Evolutionary conservation across 1,140 invertebrate genomes (phyloP), one percentile per base, ranked within the genome.

Genomic region (Atta texana): DNA sequence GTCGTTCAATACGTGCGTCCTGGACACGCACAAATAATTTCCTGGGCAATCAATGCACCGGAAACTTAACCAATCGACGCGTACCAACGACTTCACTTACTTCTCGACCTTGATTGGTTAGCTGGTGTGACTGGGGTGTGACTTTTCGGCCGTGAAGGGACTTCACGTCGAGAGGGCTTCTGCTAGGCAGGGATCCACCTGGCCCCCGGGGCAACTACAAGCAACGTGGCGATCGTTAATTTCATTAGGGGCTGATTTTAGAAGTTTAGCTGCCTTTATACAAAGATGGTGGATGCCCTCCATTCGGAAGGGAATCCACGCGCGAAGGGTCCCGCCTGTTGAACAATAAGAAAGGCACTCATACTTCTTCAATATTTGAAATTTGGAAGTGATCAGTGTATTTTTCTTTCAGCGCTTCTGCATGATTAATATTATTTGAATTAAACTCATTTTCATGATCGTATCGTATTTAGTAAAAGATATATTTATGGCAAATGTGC

Each of bases 31-130:
- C 92, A 92, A 68, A 69, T 69, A 69, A 93, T 93, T 93, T 93
- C 92, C 92, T 92, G 90, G 88, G 89, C 88, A 93, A 93, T 93
- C 92, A 92, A 90, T 86, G 78, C 87, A 80, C 92, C 92, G 92
- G 92, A 93, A 92, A 89, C 91, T 85, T 86, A 87, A 91, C 90
- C 92, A 92, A 93, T 93, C 90, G 91, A 21, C 87, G 75, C 53
- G 81, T 71, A 88, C 87, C 51, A 87, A 89, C 81, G 69, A 88
- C 72, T 90, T 93, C 85, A 89, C 91, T 93, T 92, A 91, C 85
- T 87, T 89, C 91, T 85, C 90, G 85, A 91, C 85, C 88, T 91
- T 87, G 91, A 93, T 93, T 93, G 92, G 92, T 92, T 89, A 90
- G 76, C 66, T 49, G n/a, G 57, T 86, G 68, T 51, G 80, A 71